Conservation (phyloP, 2,888 invertebrate species). For the Conomelus anceps region DNA sequence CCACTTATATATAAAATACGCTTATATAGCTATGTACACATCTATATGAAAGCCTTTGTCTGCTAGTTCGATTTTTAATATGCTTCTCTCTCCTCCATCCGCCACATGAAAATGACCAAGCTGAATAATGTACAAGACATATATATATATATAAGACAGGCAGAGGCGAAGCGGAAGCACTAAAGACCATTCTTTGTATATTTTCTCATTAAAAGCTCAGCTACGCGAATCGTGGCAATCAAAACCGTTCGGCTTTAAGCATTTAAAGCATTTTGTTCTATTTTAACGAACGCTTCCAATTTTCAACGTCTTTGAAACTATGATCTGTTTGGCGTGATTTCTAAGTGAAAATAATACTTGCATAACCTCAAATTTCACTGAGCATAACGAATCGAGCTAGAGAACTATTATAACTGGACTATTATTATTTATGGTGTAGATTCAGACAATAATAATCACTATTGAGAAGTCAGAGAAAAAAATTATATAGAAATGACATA, state of each 20-base stretch:
- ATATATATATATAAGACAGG: not conserved
- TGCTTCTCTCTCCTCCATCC: not conserved
- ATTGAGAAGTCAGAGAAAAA: no score
- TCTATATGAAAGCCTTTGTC: not conserved
- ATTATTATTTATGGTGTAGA: no score
- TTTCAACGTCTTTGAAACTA: not conserved
- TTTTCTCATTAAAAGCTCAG: constrained; percentile 6
- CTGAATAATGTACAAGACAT: not conserved
- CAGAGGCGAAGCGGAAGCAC: not conserved
- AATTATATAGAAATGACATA: no score
- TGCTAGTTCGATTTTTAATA: not conserved
- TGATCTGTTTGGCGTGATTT: not conserved
- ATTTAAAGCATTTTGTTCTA: not conserved
- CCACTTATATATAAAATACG: not conserved
- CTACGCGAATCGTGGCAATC: not conserved
- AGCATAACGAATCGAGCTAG: no score
- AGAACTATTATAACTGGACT: no score
- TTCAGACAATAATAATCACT: no score
- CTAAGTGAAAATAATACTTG: no score
- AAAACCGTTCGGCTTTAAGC: not conserved
- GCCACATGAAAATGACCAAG: not conserved
- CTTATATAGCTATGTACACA: not conserved
- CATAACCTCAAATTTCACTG: no score
- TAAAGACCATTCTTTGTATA: constrained; percentile 2
- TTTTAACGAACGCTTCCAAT: not conserved